Base-by-base conservation (phyloP, 2,797 vertebrate genomes). In the Anisognathus igniventris region DNA sequence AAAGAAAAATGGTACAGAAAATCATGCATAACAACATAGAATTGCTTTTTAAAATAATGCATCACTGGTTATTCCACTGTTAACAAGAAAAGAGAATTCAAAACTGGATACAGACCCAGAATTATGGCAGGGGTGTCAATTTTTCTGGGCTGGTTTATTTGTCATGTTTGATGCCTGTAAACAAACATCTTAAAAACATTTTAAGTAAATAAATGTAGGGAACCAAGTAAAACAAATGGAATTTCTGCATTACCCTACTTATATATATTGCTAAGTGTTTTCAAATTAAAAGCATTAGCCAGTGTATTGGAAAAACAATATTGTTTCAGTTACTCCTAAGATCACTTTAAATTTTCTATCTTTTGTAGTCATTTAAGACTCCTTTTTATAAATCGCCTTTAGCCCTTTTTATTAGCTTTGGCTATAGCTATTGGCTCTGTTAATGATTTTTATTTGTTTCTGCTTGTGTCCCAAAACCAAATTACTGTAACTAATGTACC, bases 401-500 rank as follows among this genome's bases (percentile, higher is more conserved):
- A 89, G 82, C 84, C 90, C 33, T 97, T 95, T 97, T 97, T 96
- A 96, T 97, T 95, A 96, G 89, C 72, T 96, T 89, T 84, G 61
- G 84, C 89, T 95, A 60, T 85, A 93, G 94, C 93, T 86, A 9
- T 95, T 97, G 94, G 86, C 76, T 67, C 93, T 89, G 47, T 86
- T 97, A 96, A 97, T 96, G 94, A 95, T 88, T 96, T 97, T 96
- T 92, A 89, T 93, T 95, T 96, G 89, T 92, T 97, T 95, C 92
- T 95, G 86, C 92, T 88, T 84, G 82, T 96, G 81, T 95, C 87
- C 93, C 92, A 90, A 93, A 93, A 96, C 70, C 77, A 96, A 97
- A 96, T 95, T 88, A 93, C 95, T 96, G 93, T 96, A 94, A 97
- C 96, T 95, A 96, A 97, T 96, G 88, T 91, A 70, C 80, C 86